Evolutionary conservation across 2,113 vertebrate species (phyloP).

Genomic region (Hydropotes inermis): DNA sequence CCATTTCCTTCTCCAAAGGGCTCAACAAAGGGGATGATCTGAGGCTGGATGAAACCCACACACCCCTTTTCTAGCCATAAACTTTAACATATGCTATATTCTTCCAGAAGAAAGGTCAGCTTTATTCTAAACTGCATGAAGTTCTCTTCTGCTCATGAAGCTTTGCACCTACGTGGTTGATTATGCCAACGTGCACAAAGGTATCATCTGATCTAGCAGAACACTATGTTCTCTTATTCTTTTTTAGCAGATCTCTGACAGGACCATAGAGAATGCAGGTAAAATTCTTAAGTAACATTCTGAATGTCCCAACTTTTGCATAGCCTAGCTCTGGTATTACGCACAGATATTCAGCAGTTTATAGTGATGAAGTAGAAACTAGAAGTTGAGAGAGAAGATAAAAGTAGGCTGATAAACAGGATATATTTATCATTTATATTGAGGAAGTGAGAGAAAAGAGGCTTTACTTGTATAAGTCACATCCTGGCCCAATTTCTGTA

Average conservation of each 20-base stretch:
- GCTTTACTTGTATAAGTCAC: not conserved
- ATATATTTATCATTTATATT: not conserved
- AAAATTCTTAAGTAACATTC: not conserved
- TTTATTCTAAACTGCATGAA: constrained; percentile 5
- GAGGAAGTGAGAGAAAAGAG: not conserved
- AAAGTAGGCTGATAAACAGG: not conserved
- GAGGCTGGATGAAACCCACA: not conserved
- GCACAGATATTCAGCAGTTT: not conserved
- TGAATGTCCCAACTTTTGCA: not conserved
- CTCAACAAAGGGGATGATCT: not conserved
- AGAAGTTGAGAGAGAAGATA: not conserved
- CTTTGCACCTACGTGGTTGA: not conserved
- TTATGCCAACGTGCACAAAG: not conserved
- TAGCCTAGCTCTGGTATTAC: not conserved
- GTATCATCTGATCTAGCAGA: not conserved
- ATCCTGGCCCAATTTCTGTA: not conserved
- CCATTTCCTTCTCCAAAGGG: not conserved
- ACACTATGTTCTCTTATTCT: not conserved
- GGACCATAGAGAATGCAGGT: not conserved
- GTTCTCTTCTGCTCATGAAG: not conserved
- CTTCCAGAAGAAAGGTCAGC: not conserved
- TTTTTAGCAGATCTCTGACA: not conserved
- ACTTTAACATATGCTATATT: not conserved
- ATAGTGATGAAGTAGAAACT: not conserved
- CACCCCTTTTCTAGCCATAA: not conserved